Evolutionary conservation across 2,113 vertebrate species (phyloP).

Genomic region (Calidris pygmaea): DNA sequence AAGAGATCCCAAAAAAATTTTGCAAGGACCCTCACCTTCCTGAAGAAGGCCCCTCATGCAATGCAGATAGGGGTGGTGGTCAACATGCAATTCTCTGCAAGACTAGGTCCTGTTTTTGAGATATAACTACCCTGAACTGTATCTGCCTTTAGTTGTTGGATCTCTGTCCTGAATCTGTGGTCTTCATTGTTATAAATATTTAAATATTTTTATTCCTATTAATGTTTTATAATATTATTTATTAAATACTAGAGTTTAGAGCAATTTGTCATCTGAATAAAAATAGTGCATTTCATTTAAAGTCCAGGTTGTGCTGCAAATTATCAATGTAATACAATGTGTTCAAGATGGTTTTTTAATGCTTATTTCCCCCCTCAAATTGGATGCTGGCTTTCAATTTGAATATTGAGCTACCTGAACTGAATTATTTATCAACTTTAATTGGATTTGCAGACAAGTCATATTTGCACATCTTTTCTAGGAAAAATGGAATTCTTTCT

Average conservation of each 20-base stretch:
- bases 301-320: conserved; percentile 39
- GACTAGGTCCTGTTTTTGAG: background rate
- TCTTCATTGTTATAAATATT: conserved; percentile 47
- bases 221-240: conserved; percentile 60
- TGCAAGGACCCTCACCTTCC: background rate
- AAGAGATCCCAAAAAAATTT: background rate
- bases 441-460: conserved; percentile 65
- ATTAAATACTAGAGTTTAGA: conserved; percentile 48
- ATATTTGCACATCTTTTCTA: conserved; percentile 44
- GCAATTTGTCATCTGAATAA: conserved; percentile 51
- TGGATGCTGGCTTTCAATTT: conserved; percentile 59
- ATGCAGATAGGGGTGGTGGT: background rate
- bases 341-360: conserved; percentile 65
- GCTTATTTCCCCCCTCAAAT: conserved; percentile 67
- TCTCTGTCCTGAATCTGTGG: background rate
- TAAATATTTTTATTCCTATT: conserved; percentile 60
- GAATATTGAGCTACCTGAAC: conserved; percentile 66
- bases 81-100: background rate
- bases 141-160: background rate
- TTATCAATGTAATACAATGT: conserved; percentile 59
- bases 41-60: background rate
- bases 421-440: conserved; percentile 66
- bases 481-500: conserved; percentile 33
- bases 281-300: conserved; percentile 49
- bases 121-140: background rate